Conservation (phyloP, 2,797 vertebrate species). For the Hapalemur alaotrensis region DNA sequence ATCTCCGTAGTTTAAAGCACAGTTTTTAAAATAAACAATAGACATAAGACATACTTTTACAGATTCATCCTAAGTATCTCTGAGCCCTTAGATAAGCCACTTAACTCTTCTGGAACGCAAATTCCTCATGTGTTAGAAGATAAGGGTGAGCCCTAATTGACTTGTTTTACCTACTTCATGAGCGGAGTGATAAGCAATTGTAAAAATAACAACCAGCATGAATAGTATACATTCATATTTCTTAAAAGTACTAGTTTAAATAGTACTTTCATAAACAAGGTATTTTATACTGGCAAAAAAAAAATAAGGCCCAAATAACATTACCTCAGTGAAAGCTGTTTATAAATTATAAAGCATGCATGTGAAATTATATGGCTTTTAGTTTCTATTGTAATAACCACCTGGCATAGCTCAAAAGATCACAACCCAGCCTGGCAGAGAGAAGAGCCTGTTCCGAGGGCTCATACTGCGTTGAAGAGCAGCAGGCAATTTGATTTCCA, state of each 20-base stretch:
- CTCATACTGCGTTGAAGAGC: neutral
- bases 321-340: constrained; percentile 15
- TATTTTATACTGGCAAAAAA: neutral
- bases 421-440: neutral
- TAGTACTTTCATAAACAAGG: neutral
- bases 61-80: neutral
- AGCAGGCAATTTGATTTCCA: constrained; percentile 41
- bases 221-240: neutral
- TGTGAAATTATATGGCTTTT: constrained; percentile 30
- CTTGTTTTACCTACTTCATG: neutral
- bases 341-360: constrained; percentile 1
- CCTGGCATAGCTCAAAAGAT: constrained; percentile 9
- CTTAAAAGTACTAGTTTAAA: neutral
- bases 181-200: neutral
- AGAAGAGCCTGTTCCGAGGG: neutral
- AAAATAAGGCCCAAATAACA: neutral
- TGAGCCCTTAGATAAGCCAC: neutral
- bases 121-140: neutral
- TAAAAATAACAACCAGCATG: neutral
- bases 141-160: neutral
- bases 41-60: neutral
- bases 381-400: constrained; percentile 31
- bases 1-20: neutral
- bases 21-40: neutral
- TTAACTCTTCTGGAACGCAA: constrained; percentile 17